Evolutionary conservation across 2,113 vertebrate species (phyloP), one percentile per base, ranked within the genome.

Genomic region (Hyperoodon ampullatus): DNA sequence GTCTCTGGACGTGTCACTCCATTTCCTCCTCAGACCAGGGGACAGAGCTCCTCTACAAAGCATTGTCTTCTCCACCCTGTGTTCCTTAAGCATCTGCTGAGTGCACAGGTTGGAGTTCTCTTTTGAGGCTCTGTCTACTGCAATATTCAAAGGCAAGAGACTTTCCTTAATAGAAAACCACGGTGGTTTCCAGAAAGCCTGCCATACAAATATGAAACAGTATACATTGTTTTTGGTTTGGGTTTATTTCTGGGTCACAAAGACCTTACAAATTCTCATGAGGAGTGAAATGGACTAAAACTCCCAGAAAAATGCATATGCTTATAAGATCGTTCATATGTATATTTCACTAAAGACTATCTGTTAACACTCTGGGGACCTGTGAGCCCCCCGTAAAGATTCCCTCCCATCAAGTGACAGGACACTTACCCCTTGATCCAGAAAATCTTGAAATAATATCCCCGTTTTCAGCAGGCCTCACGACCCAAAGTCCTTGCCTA

Each of bases 171-270:
- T 15, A 42, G 53, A 58, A 39, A 86, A 33, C 16, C 8, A 50
- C 6, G 0, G 15, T 63, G n/a, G 6, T 68, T 87, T 87, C 58
- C 53, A 53, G 58, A 84, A 95, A 85, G 58, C 6, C 35, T 39
- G 26, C 30, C 61, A 0, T 18, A 2, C 4, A 35, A 61, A 24
- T 26, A 35, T 8, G 30, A 68, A 70, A 28, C 11, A 13, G 35
- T n/a, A 44, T 0, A 0, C 12, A 13, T 23, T 63, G 16, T 2
- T 16, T 63, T 55, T 1, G 68, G 35, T 60, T 53, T 60, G 4
- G 35, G 24, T 39, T 93, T 72, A 8, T 90, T 63, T 55, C 90
- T 42, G 10, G 26, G 47, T 60, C 42, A 12, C 30, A 9, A 21
- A 78, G 88, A 78, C 81, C 63, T 90, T 13, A 33, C 19, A 8